Conservation (phyloP, 2,113 vertebrate species). For the Alligator sinensis region DNA sequence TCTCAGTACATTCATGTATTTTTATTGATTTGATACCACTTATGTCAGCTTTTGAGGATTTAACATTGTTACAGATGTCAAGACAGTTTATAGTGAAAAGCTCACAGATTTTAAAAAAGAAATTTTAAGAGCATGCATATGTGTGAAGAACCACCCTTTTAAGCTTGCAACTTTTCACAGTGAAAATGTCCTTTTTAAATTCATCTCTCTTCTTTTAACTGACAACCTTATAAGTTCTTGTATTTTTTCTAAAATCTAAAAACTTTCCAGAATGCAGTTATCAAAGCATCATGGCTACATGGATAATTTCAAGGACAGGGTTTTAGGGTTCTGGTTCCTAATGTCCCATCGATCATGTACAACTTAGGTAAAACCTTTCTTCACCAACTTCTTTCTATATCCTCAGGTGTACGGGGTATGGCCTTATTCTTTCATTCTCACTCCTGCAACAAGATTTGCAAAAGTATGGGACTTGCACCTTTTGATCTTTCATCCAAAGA, state of each 20-base stretch:
- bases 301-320: background rate
- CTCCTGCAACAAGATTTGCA: conserved; percentile 95
- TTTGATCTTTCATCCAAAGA: conserved; percentile 92
- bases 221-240: too few species aligned
- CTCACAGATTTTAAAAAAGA: background rate
- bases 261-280: background rate
- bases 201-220: too few species aligned
- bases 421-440: conserved; percentile 98
- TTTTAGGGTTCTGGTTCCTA: background rate
- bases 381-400: background rate
- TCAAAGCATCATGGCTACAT: background rate
- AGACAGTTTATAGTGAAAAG: background rate
- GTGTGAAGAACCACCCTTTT: background rate
- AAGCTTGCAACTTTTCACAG: background rate
- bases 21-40: background rate
- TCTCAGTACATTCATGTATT: background rate
- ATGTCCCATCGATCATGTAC: background rate
- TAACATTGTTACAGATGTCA: background rate
- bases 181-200: too few species aligned
- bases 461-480: conserved; percentile 91
- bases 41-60: background rate
- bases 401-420: conserved; percentile 94
- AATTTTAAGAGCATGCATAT: background rate
- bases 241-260: background rate
- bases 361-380: background rate